A percentile compares a stretch with the other conserved stretches of the same genome.
These are phyloP conservation scores for Botia almorhae DNA, from an alignment of 2,797 vertebrate genomes.

Conservation along the genomic window DNA sequence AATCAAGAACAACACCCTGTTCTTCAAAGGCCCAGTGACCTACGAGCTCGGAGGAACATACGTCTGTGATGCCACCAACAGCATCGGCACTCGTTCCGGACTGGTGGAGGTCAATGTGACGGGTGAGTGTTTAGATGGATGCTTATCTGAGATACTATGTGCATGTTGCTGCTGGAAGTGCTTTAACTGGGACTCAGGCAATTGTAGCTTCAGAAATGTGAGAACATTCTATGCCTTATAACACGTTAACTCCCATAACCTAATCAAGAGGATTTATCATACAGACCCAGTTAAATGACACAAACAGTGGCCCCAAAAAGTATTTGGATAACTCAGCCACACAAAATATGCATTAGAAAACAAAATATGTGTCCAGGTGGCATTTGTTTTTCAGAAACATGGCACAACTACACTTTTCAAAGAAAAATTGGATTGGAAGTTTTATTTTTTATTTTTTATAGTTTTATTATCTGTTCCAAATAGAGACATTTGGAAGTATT, in stretches of 20 bases:
- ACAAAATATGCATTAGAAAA: no score
- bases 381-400: no score
- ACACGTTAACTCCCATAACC: background rate
- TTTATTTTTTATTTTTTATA: no score
- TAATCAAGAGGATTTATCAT: background rate
- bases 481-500: no score
- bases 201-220: constrained; percentile 32
- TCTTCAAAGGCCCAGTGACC: constrained; percentile 91
- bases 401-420: no score
- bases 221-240: background rate
- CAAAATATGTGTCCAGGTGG: background rate
- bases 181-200: background rate
- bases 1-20: constrained; percentile 93
- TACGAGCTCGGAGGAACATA: constrained; percentile 90
- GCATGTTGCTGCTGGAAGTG: background rate
- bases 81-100: constrained; percentile 91
- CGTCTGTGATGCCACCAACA: constrained; percentile 92
- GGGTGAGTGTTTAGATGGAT: constrained; percentile 79
- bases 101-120: constrained; percentile 97
- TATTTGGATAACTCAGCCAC: background rate
- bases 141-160: background rate
- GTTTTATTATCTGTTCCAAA: no score
- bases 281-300: background rate
- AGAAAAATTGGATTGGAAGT: no score
- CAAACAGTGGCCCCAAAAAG: background rate